Evolutionary conservation across 64 coral and sea anemone species (phyloP).

Genomic region (Dendronephthya gigantea): DNA sequence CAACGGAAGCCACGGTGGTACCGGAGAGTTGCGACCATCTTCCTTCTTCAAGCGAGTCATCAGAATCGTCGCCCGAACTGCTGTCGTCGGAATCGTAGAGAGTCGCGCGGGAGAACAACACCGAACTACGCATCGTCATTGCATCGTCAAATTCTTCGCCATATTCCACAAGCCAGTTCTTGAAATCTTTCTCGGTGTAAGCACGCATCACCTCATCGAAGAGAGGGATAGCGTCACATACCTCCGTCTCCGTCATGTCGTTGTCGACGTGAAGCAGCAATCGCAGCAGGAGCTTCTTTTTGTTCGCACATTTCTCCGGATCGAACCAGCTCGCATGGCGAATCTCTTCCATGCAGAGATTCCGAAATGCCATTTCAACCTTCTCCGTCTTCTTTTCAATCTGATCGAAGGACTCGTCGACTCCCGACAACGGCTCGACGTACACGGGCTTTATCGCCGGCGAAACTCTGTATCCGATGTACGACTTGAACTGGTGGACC

Average conservation of each 20-base stretch:
- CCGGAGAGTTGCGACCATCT: background rate
- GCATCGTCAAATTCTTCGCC: constrained; percentile 19
- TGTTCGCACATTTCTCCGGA: background rate
- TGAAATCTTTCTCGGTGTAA: constrained; percentile 49
- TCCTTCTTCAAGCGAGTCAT: background rate
- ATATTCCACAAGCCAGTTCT: constrained; percentile 40
- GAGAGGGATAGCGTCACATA: constrained; percentile 83
- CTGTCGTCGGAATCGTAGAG: background rate
- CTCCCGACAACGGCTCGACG: background rate
- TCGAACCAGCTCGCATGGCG: background rate
- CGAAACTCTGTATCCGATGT: background rate
- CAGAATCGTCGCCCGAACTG: background rate
- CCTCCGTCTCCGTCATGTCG: constrained; percentile 70
- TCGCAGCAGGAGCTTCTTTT: background rate
- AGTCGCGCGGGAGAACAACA: background rate
- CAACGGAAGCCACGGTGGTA: background rate
- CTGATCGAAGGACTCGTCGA: background rate
- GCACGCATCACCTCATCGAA: constrained; percentile 66
- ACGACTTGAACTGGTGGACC: constrained; percentile 39
- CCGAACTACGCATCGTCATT: background rate
- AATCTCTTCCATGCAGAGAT: background rate
- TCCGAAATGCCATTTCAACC: background rate
- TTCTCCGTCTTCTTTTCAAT: background rate
- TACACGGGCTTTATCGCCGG: background rate
- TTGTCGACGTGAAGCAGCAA: constrained; percentile 63